phyloP scores from a whole-genome alignment of 2,113 vertebrate species.

The Phalacrocorax carbo region DNA sequence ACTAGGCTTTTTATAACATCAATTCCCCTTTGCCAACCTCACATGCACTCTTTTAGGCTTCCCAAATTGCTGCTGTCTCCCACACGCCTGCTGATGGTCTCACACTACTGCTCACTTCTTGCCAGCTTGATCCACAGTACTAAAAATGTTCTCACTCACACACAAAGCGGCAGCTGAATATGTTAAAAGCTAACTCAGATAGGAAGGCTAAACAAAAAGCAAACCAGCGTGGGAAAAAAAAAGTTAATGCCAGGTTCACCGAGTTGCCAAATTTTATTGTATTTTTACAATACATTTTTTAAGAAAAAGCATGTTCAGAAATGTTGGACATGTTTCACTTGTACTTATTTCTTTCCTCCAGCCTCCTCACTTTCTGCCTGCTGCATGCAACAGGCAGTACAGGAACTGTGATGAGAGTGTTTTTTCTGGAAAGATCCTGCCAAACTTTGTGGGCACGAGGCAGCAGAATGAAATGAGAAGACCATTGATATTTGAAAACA shows the following conservation, averaged over 20 bases:
- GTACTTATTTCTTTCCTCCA: background rate
- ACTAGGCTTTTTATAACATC: background rate
- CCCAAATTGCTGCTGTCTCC: background rate
- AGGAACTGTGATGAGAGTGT: background rate
- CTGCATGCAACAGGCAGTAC: background rate
- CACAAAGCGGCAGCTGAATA: background rate
- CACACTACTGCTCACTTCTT: slow-evolving; percentile 23
- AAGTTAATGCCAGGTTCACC: fast-evolving
- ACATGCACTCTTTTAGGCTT: background rate
- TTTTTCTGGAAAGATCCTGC: background rate
- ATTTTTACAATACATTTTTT: background rate
- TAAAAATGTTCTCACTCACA: slow-evolving; percentile 21
- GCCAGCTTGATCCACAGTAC: background rate
- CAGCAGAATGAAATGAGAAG: background rate
- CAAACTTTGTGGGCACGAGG: fast-evolving
- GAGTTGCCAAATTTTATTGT: background rate
- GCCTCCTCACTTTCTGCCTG: background rate
- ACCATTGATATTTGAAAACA: background rate
- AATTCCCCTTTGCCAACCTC: background rate
- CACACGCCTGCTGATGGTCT: slow-evolving; percentile 33
- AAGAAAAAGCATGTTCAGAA: background rate
- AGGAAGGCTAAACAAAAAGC: background rate
- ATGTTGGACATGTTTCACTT: background rate
- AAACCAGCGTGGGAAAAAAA: background rate
- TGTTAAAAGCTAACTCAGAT: background rate